These are phyloP conservation scores for Catharus ustulatus DNA, from an alignment of 2,797 vertebrate genomes.

Conservation along the genomic window DNA sequence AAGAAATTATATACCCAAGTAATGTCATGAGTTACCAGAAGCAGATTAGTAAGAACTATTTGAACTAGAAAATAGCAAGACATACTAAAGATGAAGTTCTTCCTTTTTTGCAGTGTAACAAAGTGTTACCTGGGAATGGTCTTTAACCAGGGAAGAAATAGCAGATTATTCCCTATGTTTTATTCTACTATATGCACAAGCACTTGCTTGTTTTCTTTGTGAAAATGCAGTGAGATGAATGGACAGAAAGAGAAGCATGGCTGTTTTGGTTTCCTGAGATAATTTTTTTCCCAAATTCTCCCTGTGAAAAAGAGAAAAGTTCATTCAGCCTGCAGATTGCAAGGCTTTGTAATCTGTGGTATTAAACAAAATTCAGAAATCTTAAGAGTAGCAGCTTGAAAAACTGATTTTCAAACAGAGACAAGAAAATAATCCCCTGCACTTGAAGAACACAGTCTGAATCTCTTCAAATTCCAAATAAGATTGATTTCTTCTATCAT, in stretches of 20 bases:
- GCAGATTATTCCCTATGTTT: not conserved
- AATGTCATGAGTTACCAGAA: not conserved
- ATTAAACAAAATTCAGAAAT: slow-evolving; percentile 7
- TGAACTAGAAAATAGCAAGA: not conserved
- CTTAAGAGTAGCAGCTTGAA: not conserved
- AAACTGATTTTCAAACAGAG: not conserved
- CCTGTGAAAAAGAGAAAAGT: not conserved
- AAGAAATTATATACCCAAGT: not conserved
- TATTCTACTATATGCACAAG: not conserved
- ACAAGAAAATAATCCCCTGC: slow-evolving; percentile 9
- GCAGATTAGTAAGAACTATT: not conserved
- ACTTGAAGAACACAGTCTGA: not conserved
- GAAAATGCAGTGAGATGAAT: not conserved
- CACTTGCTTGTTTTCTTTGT: not conserved
- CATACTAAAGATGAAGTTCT: not conserved
- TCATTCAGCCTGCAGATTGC: not conserved
- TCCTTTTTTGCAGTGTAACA: not conserved
- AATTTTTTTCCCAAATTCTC: not conserved
- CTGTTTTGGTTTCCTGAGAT: not conserved
- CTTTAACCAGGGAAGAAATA: not conserved
- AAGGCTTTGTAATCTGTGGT: not conserved
- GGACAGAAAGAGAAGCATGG: not conserved
- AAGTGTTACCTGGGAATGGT: not conserved
- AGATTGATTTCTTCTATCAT: not conserved
- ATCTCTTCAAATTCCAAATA: not conserved